Conservation (phyloP, 2,888 invertebrate genomes). For the Trissonchulus latispiculum region DNA sequence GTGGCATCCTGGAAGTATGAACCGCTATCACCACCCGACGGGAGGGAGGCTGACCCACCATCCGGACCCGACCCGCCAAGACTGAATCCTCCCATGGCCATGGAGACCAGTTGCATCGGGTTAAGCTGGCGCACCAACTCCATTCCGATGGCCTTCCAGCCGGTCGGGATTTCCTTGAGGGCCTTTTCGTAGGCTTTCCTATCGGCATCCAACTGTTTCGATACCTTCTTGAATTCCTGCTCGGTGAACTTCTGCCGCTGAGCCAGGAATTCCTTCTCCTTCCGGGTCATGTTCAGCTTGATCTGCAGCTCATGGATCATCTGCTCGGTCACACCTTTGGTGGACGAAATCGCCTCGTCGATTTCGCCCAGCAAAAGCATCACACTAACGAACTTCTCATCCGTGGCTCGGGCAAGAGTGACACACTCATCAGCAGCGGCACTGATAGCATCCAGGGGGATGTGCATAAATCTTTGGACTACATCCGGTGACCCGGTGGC, state of each 20-base stretch:
- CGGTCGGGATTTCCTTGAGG: slow-evolving; percentile 17
- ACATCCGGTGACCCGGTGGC: neutral
- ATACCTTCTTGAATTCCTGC: neutral
- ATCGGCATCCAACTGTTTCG: neutral
- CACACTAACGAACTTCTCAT: neutral
- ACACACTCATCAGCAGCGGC: neutral
- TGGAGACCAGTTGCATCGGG: slow-evolving; percentile 3
- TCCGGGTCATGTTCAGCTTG: neutral
- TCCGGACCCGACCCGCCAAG: slow-evolving; percentile 1
- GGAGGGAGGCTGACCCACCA: too few relatives aligned
- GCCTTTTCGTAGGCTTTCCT: slow-evolving; percentile 12
- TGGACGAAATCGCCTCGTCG: neutral
- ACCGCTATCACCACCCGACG: too few relatives aligned
- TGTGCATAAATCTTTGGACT: neutral
- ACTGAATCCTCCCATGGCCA: neutral
- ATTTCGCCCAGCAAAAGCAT: slow-evolving; percentile 13
- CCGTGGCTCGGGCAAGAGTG: neutral
- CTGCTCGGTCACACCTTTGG: neutral
- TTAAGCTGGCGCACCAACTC: slow-evolving; percentile 8
- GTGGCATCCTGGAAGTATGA: neutral
- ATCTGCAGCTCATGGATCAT: neutral
- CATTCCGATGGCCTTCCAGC: slow-evolving; percentile 16
- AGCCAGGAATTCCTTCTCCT: neutral
- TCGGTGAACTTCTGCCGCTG: neutral
- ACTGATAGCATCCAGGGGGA: neutral